These are phyloP conservation scores for Poecile atricapillus DNA, from an alignment of 2,113 vertebrate species.

Conservation along the genomic window DNA sequence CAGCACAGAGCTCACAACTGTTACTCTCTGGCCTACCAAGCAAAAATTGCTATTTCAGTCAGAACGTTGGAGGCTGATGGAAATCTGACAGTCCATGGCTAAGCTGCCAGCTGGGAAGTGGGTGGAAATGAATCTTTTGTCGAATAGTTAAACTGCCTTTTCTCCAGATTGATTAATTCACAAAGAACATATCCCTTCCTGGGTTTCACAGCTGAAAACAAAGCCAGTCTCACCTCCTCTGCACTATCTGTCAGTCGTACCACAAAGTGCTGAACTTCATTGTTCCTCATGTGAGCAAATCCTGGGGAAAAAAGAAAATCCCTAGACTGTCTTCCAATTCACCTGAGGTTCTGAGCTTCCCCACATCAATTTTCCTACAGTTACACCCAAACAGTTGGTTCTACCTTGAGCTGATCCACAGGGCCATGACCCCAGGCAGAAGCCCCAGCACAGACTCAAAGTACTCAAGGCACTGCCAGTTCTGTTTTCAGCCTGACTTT, in stretches of 20 bases:
- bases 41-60: not conserved
- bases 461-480: not conserved
- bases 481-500: not conserved
- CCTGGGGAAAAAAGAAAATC: not conserved
- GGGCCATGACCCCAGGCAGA: not conserved
- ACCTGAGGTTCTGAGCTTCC: not conserved
- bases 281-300: not conserved
- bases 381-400: not conserved
- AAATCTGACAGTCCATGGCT: constrained; percentile 8
- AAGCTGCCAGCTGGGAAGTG: constrained; percentile 42
- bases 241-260: not conserved
- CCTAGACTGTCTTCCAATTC: not conserved
- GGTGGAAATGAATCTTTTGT: constrained; percentile 42
- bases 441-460: not conserved
- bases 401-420: not conserved
- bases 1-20: not conserved
- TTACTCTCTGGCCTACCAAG: not conserved
- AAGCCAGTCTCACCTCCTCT: not conserved
- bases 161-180: constrained; percentile 38
- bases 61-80: not conserved
- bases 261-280: not conserved
- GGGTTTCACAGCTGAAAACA: constrained; percentile 19
- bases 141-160: not conserved
- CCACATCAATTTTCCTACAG: not conserved
- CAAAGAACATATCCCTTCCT: constrained; percentile 1